A percentile compares a stretch with the other conserved stretches of the same genome.
Evolutionary conservation across 2,888 invertebrate species (phyloP).

Genomic region (Acleris sparsana): DNA sequence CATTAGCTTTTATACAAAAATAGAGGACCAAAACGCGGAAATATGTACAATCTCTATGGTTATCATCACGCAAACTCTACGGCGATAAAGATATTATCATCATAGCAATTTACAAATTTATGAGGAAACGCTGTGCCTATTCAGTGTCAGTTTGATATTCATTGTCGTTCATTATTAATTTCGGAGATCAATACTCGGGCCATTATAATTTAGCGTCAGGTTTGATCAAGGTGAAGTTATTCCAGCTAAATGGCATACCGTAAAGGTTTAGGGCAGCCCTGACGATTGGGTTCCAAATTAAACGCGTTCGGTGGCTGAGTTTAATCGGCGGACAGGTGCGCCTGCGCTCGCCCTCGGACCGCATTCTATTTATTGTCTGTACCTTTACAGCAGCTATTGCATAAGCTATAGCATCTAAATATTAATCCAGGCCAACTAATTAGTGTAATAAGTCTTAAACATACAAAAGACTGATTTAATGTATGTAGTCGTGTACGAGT

Average conservation of each 20-base stretch:
- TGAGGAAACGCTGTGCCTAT: background rate
- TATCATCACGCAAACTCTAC: too few relatives aligned
- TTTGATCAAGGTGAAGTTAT: constrained; percentile 30
- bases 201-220: constrained; percentile 25
- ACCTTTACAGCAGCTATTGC: constrained; percentile 45
- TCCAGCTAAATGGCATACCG: constrained; percentile 22
- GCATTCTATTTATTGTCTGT: constrained; percentile 66
- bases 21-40: too few relatives aligned
- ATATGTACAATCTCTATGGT: too few relatives aligned
- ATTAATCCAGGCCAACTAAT: background rate
- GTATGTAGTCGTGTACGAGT: too few relatives aligned
- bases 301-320: constrained; percentile 62
- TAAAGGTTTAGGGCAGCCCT: constrained; percentile 45
- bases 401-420: background rate
- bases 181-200: constrained; percentile 22
- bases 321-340: constrained; percentile 76
- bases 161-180: constrained; percentile 25
- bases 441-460: too few relatives aligned
- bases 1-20: too few relatives aligned
- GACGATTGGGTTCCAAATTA: constrained; percentile 54
- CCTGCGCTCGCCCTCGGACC: constrained; percentile 47
- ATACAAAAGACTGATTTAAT: too few relatives aligned
- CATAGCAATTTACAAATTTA: background rate
- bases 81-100: background rate
- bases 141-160: constrained; percentile 9